phyloP scores from a whole-genome alignment of 1,140 invertebrate species.

The Drosophila grimshawi region DNA sequence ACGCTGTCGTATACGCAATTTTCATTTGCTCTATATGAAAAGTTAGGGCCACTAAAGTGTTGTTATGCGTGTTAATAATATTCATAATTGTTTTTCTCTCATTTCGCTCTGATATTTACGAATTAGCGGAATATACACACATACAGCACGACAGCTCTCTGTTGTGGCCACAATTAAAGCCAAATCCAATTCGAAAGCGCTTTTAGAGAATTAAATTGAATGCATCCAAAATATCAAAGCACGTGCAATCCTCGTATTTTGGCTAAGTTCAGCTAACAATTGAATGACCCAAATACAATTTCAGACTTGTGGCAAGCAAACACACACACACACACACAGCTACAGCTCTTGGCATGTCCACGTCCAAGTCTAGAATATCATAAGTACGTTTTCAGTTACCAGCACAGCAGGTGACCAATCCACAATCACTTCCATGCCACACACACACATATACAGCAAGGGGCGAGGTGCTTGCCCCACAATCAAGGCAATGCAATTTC shows the following conservation, averaged over 20 bases:
- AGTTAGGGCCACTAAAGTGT: constrained; percentile 68
- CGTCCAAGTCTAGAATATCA: constrained; percentile 34
- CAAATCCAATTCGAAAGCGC: neutral
- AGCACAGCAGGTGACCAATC: constrained; percentile 65
- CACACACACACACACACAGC: neutral
- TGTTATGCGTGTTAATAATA: constrained; percentile 54
- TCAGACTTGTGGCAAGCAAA: constrained; percentile 41
- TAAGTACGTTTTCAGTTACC: constrained; percentile 82
- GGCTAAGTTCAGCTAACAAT: constrained; percentile 48
- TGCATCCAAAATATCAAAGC: constrained; percentile 12
- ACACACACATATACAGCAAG: neutral
- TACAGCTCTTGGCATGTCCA: neutral
- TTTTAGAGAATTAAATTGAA: neutral
- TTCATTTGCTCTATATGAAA: constrained; percentile 65
- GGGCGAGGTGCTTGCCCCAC: constrained; percentile 58
- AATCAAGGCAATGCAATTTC: constrained; percentile 82
- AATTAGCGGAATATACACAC: constrained; percentile 24
- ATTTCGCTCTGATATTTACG: constrained; percentile 5
- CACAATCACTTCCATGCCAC: neutral
- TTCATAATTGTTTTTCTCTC: constrained; percentile 53
- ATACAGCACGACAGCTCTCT: neutral
- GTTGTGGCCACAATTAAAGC: constrained; percentile 14
- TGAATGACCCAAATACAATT: constrained; percentile 78
- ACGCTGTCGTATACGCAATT: constrained; percentile 54
- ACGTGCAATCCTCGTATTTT: constrained; percentile 41